These are phyloP conservation scores for Leptoteleia sp. DNA, from an alignment of 1,140 invertebrate species.

Conservation along the genomic window DNA sequence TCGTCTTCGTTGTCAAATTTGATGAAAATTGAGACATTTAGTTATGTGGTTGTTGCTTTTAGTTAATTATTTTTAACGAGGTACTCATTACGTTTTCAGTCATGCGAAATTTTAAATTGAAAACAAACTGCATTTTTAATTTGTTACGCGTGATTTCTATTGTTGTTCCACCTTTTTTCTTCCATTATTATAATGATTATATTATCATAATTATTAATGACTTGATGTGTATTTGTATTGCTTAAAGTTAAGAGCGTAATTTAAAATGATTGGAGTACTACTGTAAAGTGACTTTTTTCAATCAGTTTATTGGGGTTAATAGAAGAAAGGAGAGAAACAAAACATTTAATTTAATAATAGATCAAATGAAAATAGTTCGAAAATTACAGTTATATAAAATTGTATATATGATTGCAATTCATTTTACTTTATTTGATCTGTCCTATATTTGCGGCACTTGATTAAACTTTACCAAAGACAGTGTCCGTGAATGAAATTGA, in stretches of 20 bases:
- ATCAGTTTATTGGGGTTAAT: constrained; percentile 16
- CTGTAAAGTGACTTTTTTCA: constrained; percentile 35
- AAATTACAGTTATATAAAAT: constrained; percentile 3
- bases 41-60: constrained; percentile 31
- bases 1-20: constrained; percentile 2
- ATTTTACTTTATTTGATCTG: constrained; percentile 53
- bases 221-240: constrained; percentile 45
- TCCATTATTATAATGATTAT: constrained; percentile 37
- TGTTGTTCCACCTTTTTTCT: constrained; percentile 16
- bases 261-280: constrained; percentile 40
- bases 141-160: constrained; percentile 18
- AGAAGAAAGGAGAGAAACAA: constrained; percentile 8
- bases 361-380: constrained; percentile 23
- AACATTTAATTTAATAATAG: constrained; percentile 8
- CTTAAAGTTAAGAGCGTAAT: constrained; percentile 37
- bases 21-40: constrained; percentile 9
- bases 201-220: constrained; percentile 29
- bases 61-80: constrained; percentile 36
- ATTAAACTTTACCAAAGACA: constrained; percentile 64
- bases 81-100: constrained; percentile 41
- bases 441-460: constrained; percentile 37
- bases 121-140: constrained; percentile 5
- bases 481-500: constrained; percentile 46
- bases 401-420: constrained; percentile 41
- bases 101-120: constrained; percentile 23